These are phyloP conservation scores for Oenanthe melanoleuca DNA, from an alignment of 2,113 vertebrate genomes.

Conservation along the genomic window DNA sequence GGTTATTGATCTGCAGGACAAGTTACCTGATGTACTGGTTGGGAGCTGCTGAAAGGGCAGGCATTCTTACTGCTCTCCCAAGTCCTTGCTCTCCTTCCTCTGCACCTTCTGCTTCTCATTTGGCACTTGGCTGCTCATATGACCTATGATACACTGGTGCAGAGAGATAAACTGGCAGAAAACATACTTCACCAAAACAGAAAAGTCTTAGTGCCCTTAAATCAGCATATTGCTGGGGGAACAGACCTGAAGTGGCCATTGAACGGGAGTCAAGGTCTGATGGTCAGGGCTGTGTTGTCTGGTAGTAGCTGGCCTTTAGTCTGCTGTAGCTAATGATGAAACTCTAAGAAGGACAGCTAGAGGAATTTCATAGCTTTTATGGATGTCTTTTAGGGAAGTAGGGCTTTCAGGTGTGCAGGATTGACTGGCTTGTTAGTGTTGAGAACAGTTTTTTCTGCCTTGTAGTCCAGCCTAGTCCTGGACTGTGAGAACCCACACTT, in stretches of 20 bases:
- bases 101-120: neutral
- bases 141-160: neutral
- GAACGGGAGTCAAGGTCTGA: neutral
- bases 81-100: neutral
- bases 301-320: neutral
- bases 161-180: neutral
- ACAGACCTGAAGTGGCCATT: neutral
- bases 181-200: neutral
- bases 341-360: neutral
- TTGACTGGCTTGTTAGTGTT: neutral
- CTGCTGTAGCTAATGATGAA: neutral
- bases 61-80: fast-evolving
- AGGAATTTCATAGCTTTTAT: neutral
- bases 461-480: neutral
- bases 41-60: neutral
- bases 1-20: neutral
- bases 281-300: neutral
- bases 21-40: neutral
- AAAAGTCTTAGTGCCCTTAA: neutral
- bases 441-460: neutral
- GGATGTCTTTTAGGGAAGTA: neutral
- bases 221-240: neutral
- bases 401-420: neutral
- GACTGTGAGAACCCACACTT: fast-evolving
- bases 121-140: neutral